phyloP scores from a whole-genome alignment of 2,113 vertebrate genomes.

The Euleptes europaea region DNA sequence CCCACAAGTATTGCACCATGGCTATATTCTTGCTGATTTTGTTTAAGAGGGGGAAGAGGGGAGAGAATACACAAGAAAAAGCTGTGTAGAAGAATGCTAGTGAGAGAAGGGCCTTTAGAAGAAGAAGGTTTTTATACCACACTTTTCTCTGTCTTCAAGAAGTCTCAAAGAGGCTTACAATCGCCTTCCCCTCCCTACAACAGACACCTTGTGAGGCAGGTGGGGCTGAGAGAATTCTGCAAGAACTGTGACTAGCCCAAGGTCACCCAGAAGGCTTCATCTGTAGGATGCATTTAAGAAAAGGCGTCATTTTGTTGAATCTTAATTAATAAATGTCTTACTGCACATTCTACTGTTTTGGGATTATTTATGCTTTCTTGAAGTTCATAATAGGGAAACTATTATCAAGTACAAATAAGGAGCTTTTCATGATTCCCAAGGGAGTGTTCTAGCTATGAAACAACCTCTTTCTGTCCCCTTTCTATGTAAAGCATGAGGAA shows the following conservation, averaged over 20 bases:
- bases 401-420: constrained; percentile 54
- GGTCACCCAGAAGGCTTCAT: no score
- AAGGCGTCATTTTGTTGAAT: no score
- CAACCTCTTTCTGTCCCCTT: constrained; percentile 44
- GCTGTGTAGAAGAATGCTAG: background rate
- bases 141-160: no score
- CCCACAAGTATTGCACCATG: background rate
- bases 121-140: no score
- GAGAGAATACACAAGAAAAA: background rate
- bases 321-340: no score
- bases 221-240: no score
- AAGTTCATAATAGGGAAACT: constrained; percentile 42
- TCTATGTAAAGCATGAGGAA: constrained; percentile 53
- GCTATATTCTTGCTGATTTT: background rate
- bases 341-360: background rate
- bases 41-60: background rate
- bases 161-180: no score
- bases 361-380: background rate
- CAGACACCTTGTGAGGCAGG: no score
- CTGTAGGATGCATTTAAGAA: no score
- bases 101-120: background rate
- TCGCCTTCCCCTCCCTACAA: no score
- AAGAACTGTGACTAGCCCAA: no score
- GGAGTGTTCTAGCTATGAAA: constrained; percentile 24
- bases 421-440: constrained; percentile 47